These are phyloP conservation scores for Cremastinae sp. DNA, from an alignment of 2,888 invertebrate species.

Conservation along the genomic window DNA sequence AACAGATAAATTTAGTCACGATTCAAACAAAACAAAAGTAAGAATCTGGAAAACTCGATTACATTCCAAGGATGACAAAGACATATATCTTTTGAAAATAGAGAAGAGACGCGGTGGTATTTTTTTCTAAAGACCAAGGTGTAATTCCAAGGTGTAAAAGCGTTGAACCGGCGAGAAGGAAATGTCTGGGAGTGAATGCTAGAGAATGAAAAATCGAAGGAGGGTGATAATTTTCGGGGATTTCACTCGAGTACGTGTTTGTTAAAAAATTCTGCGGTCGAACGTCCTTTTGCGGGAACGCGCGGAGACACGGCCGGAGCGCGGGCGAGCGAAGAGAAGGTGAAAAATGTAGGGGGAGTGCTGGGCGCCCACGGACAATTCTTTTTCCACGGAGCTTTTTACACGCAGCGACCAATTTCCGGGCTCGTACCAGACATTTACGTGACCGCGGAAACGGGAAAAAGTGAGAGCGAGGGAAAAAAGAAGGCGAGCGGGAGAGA, in stretches of 20 bases:
- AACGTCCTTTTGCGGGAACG: constrained; percentile 14
- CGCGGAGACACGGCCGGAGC: background rate
- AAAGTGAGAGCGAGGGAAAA: background rate
- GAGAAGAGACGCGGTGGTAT: too few relatives aligned
- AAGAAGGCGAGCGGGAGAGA: background rate
- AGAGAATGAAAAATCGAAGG: background rate
- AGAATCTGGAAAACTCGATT: too few relatives aligned
- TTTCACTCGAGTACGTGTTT: constrained; percentile 10
- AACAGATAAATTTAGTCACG: too few relatives aligned
- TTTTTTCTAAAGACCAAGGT: too few relatives aligned
- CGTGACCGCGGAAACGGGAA: background rate
- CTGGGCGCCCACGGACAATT: constrained; percentile 15
- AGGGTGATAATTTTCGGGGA: background rate
- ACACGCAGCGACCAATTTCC: constrained; percentile 43
- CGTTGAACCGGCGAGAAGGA: too few relatives aligned
- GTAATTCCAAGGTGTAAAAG: too few relatives aligned
- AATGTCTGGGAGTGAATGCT: too few relatives aligned
- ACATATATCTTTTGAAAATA: too few relatives aligned
- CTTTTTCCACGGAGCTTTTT: constrained; percentile 24
- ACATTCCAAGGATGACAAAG: too few relatives aligned
- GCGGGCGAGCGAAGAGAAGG: background rate
- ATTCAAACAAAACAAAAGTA: too few relatives aligned
- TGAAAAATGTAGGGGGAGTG: background rate
- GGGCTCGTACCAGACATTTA: constrained; percentile 13
- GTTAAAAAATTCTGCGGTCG: constrained; percentile 22